phyloP scores from a whole-genome alignment of 2,113 vertebrate genomes.

The Callorhinus ursinus region DNA sequence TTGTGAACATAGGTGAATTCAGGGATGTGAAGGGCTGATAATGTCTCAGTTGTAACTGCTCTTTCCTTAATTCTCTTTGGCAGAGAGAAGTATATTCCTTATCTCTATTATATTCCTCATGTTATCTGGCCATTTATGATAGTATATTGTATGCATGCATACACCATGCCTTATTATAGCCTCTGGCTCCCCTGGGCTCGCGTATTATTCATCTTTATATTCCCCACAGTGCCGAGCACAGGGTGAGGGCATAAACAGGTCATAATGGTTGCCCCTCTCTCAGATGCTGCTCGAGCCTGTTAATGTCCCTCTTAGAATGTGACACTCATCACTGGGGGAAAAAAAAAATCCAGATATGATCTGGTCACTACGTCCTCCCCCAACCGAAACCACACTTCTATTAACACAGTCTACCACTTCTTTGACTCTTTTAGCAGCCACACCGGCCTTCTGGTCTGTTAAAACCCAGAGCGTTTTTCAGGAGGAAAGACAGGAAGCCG shows the following conservation, averaged over 20 bases:
- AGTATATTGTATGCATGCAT: background rate
- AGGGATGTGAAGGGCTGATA: background rate
- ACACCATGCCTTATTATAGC: background rate
- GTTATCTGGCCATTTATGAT: background rate
- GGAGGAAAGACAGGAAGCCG: background rate
- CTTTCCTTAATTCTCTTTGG: background rate
- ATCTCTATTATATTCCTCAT: background rate
- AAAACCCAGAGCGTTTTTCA: background rate
- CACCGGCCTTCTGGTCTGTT: background rate
- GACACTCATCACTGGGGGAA: background rate
- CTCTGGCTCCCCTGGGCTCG: background rate
- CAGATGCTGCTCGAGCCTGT: background rate
- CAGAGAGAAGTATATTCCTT: background rate
- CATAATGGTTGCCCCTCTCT: background rate
- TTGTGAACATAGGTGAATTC: background rate
- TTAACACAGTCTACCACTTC: background rate
- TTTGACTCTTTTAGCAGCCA: background rate
- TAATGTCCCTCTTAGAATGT: background rate
- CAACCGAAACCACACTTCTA: background rate
- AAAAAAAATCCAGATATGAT: background rate
- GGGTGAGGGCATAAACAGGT: background rate
- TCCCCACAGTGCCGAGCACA: background rate
- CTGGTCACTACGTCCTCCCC: background rate
- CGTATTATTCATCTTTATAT: background rate
- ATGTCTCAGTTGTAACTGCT: background rate